A percentile compares a stretch with the other conserved stretches of the same genome.
Evolutionary conservation across 2,797 vertebrate species (phyloP).

Genomic region (Thamnophis elegans): DNA sequence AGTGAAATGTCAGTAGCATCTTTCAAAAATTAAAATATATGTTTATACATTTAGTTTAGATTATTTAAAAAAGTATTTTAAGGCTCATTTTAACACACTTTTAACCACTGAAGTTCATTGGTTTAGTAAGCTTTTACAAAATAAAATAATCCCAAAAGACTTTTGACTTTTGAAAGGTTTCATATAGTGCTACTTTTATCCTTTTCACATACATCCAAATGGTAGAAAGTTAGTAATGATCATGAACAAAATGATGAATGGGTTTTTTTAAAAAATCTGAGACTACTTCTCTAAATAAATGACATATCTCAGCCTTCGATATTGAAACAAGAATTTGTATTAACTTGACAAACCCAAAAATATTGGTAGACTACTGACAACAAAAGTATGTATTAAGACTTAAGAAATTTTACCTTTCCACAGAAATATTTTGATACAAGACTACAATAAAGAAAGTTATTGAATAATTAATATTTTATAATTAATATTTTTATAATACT

Average conservation of each 20-base stretch:
- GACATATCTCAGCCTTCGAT: not conserved
- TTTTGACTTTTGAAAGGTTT: not conserved
- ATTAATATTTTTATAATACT: not conserved
- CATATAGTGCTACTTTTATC: not conserved
- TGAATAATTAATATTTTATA: not conserved
- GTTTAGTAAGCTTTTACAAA: not conserved
- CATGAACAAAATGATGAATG: not conserved
- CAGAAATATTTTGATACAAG: not conserved
- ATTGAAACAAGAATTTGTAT: constrained; percentile 3
- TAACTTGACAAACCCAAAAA: not conserved
- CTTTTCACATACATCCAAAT: not conserved
- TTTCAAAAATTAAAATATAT: not conserved
- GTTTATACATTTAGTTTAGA: not conserved
- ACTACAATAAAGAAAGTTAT: not conserved
- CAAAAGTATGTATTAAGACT: constrained; percentile 5
- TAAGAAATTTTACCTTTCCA: constrained; percentile 2
- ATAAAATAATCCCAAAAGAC: not conserved
- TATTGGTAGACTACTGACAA: not conserved
- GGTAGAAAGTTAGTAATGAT: not conserved
- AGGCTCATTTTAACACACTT: not conserved
- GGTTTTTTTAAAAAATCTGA: not conserved
- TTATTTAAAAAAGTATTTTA: not conserved
- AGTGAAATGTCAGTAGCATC: not conserved
- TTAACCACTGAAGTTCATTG: not conserved
- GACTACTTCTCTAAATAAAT: constrained; percentile 1